A percentile compares a stretch with the other conserved stretches of the same genome.
Evolutionary conservation across 2,113 vertebrate genomes (phyloP).

Genomic region (Heptranchias perlo): DNA sequence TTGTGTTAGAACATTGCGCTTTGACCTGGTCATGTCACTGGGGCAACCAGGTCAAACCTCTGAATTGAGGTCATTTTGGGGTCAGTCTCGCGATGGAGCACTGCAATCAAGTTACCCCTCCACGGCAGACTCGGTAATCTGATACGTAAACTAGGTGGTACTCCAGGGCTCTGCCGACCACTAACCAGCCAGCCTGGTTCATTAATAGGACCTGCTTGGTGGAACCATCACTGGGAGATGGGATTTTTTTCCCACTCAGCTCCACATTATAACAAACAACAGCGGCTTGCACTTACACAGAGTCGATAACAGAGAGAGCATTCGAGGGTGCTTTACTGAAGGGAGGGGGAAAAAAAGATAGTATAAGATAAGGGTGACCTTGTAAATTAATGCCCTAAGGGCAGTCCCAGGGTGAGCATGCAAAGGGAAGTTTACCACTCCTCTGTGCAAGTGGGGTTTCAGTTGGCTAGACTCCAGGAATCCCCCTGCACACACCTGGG

Average conservation of each 20-base stretch:
- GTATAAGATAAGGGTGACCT: too few relatives aligned
- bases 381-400: too few relatives aligned
- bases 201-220: not conserved
- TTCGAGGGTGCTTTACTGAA: not conserved
- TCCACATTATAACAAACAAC: not conserved
- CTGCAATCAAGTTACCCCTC: not conserved
- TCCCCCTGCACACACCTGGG: not conserved
- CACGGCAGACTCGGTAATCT: not conserved
- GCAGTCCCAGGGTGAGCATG: not conserved
- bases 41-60: too few relatives aligned
- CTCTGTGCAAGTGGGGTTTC: not conserved
- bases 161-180: not conserved
- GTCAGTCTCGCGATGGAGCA: too few relatives aligned
- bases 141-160: not conserved
- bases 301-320: not conserved
- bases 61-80: too few relatives aligned
- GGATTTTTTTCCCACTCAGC: not conserved
- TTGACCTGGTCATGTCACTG: not conserved
- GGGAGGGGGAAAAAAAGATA: not conserved
- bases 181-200: not conserved
- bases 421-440: not conserved
- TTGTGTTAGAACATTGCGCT: not conserved
- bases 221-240: not conserved
- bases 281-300: not conserved
- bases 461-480: not conserved